phyloP scores from a whole-genome alignment of 2,888 invertebrate species.

The Muscina levida region DNA sequence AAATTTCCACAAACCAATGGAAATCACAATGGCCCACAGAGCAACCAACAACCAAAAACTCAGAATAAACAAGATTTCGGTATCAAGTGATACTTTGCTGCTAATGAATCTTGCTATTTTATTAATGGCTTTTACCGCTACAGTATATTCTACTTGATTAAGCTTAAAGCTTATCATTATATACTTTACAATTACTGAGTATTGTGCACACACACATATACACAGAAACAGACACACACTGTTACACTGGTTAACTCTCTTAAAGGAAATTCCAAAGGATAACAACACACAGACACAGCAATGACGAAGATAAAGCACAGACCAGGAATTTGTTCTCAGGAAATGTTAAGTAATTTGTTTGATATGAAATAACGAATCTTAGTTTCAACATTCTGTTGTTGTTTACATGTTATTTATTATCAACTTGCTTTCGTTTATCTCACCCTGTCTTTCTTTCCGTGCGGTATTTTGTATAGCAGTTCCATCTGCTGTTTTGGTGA shows the following conservation, averaged over 20 bases:
- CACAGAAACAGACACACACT: too few species aligned
- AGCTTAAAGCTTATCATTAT: constrained; percentile 16
- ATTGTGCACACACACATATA: too few species aligned
- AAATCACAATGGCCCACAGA: too few species aligned
- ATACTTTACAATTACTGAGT: neutral
- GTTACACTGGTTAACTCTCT: too few species aligned
- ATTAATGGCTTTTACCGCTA: constrained; percentile 4
- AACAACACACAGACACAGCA: neutral
- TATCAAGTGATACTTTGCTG: constrained; percentile 16
- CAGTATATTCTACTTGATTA: constrained; percentile 22
- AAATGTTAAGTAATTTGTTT: constrained; percentile 41
- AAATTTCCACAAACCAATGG: too few species aligned
- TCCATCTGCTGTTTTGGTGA: neutral
- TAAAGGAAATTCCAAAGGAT: neutral
- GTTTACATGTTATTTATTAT: constrained; percentile 21
- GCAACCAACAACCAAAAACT: too few species aligned
- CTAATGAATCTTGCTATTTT: constrained; percentile 17
- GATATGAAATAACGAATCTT: constrained; percentile 15
- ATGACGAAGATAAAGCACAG: neutral
- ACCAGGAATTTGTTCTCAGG: neutral
- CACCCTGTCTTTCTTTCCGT: too few species aligned
- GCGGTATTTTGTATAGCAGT: neutral
- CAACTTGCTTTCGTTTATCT: neutral
- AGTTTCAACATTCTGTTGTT: constrained; percentile 16
- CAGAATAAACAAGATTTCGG: too few species aligned